Evolutionary conservation across 2,888 invertebrate species (phyloP), one percentile per base, ranked within the genome.

Genomic region (Heliconius erato): DNA sequence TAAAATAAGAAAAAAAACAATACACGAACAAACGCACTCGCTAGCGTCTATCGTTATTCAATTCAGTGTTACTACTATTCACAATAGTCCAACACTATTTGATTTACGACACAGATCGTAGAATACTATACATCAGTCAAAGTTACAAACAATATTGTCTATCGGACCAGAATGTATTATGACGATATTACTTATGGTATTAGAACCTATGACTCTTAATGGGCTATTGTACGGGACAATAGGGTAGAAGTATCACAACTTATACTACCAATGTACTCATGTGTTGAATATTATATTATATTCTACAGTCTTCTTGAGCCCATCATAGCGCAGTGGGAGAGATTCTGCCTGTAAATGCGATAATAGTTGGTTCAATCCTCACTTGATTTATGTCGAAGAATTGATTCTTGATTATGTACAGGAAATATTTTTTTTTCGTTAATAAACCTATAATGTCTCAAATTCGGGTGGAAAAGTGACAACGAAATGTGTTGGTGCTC

Each of bases 221-320:
- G 81, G 59, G 77, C 83, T 63, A 83, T 84, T 84, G 81, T 78
- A 23, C 26, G 35, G 32, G n/a, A 79, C 44, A 79, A 79, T 76
- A 40, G 79, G 65, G n/a, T n/a, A 65, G 80, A 76, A 71, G 49
- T 65, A 69, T 71, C 28, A 35, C 74, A 44, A 78, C 7, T n/a
- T 65, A 35, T 14, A 12, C 7, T 14, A 12, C 7, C 54, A 54
- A 6, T 54, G 54, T 14, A 0, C 40, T 40, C 11, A 49, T 16
- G 49, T 49, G 0, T 49, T 49, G 16, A 49, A 14, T 49, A 1
- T 49, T 49, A 54, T 54, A 49, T 49, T 49, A 14, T 49, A 49
- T 49, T 49, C 14, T 40, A 40, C 40, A 40, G 40, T 40, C 40
- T 40, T 40, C 1, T 40, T 40, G 11, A 40, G 35, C 9, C 9